Conservation (phyloP, 1,140 invertebrate species). For the Rhizoglyphus robini region DNA sequence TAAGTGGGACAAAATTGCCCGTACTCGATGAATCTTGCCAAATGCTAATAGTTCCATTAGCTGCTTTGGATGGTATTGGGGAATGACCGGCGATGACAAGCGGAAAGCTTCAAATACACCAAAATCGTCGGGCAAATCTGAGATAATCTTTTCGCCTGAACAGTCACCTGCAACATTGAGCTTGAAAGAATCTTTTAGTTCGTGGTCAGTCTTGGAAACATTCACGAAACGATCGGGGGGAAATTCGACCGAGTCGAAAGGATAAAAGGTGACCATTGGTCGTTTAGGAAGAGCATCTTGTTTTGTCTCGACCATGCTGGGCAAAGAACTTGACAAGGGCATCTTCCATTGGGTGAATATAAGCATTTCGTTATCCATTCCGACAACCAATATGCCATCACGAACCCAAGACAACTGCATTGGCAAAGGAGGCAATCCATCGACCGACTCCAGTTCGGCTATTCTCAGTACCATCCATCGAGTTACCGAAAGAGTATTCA, state of each 20-base stretch:
- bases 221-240: neutral
- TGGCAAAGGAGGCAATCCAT: conserved; percentile 84
- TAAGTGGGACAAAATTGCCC: conserved; percentile 90
- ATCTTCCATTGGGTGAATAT: conserved; percentile 93
- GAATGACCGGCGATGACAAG: conserved; percentile 89
- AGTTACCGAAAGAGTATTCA: conserved; percentile 22
- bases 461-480: conserved; percentile 85
- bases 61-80: conserved; percentile 98
- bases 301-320: neutral
- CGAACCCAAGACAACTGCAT: conserved; percentile 98
- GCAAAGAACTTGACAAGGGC: conserved; percentile 31
- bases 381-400: conserved; percentile 91
- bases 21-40: conserved; percentile 92
- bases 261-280: conserved; percentile 7
- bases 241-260: neutral
- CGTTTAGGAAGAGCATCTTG: neutral
- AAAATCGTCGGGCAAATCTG: conserved; percentile 60
- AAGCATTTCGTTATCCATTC: conserved; percentile 99
- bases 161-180: neutral
- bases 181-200: neutral
- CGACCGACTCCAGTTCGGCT: conserved; percentile 80
- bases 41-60: conserved; percentile 97
- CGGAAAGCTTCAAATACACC: conserved; percentile 92
- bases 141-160: conserved; percentile 35
- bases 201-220: conserved; percentile 9